Evolutionary conservation across 2,888 invertebrate genomes (phyloP), one percentile per base, ranked within the genome.

Genomic region (Sarcophaga carnaria): DNA sequence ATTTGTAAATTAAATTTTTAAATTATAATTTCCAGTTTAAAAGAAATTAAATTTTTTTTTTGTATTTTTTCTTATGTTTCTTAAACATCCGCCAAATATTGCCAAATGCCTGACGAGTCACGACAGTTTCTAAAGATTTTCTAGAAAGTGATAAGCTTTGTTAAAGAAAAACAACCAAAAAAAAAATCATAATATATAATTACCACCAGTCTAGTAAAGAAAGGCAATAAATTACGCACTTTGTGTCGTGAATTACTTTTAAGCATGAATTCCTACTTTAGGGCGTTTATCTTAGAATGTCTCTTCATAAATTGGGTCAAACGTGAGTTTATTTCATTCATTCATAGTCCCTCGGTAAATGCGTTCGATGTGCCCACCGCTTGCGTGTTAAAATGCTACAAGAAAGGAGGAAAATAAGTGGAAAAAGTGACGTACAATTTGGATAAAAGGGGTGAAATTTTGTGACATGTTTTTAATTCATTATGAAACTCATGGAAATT

Each of bases 21-120:
- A 75, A 71, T 60, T 49, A 77, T 85, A 60, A 72, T 77, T 77
- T 85, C 80, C 76, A 80, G 76, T 76, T 54, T 60, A 79, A 80
- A 62, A 66, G 62, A 69, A n/a, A 20, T 20, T 11, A 3, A 37
- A 11, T 70, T 47, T n/a, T 49, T 47, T 27, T n/a, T 49, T 45
- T 14, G 75, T 71, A 83, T 72, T 54, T 49, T 54, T 54, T 49
- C 14, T 54, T 54, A 54, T 5, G 5, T 12, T 17, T 14, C 49
- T 49, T 49, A 14, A 49, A 49, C 17, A 54, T 54, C 54, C 54
- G 54, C 54, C 54, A 54, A 54, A 54, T 54, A 4, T 54, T 17
- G 54, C 54, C 54, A 54, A 54, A 54, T 54, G 54, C 4, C 17
- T 54, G 12, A 17, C 37, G 37, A 10, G 37, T 37, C 8, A 10